These are phyloP conservation scores for Miichthys miiuy DNA, from an alignment of 2,797 vertebrate species.

Conservation along the genomic window DNA sequence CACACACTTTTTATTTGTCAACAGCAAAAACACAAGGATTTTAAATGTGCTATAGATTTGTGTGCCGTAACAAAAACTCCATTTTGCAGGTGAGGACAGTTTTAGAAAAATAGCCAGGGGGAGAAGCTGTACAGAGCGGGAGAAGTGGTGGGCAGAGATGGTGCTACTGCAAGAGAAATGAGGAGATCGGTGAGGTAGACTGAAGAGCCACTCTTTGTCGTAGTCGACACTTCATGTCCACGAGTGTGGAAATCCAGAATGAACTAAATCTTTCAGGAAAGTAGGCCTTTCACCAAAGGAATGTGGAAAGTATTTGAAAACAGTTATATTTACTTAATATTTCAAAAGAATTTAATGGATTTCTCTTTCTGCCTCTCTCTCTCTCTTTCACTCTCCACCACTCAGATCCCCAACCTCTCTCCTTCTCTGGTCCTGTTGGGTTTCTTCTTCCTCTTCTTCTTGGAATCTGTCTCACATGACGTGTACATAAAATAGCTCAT, in stretches of 20 bases:
- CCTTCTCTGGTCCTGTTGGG: conserved; percentile 19
- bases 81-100: conserved; percentile 46
- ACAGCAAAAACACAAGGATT: conserved; percentile 33
- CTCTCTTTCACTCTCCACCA: conserved; percentile 24
- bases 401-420: conserved; percentile 8
- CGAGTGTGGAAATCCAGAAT: conserved; percentile 56
- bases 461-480: conserved; percentile 29
- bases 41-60: conserved; percentile 39
- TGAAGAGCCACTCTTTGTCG: conserved; percentile 30
- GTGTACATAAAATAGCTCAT: background rate
- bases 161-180: conserved; percentile 19
- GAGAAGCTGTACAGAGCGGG: conserved; percentile 26
- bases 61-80: conserved; percentile 24
- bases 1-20: conserved; percentile 51
- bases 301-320: conserved; percentile 62
- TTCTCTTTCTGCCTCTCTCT: conserved; percentile 56
- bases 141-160: conserved; percentile 31
- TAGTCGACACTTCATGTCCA: conserved; percentile 20
- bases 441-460: conserved; percentile 17
- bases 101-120: conserved; percentile 53
- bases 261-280: conserved; percentile 76
- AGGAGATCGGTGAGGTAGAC: conserved; percentile 35
- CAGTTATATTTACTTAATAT: conserved; percentile 81
- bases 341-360: conserved; percentile 83
- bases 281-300: conserved; percentile 52